These are phyloP conservation scores for Tapirus terrestris DNA, from an alignment of 2,113 vertebrate species.

Conservation along the genomic window DNA sequence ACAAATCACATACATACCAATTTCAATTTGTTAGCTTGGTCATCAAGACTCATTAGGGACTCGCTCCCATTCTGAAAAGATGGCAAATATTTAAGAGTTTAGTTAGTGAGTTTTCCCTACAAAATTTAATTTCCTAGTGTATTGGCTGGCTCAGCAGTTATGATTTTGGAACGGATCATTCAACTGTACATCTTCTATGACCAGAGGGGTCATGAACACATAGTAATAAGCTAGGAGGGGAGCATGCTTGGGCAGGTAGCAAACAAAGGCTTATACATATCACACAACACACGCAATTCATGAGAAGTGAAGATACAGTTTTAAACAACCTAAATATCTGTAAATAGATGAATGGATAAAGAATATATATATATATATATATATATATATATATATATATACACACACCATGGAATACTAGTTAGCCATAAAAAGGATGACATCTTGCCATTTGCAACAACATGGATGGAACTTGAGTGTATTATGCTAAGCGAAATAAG, in stretches of 20 bases:
- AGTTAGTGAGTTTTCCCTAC: neutral
- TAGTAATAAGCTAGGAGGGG: neutral
- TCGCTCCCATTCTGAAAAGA: slow-evolving; percentile 90
- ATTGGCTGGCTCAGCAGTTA: neutral
- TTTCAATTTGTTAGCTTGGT: slow-evolving; percentile 86
- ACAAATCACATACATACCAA: slow-evolving; percentile 84
- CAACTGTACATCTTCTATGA: neutral
- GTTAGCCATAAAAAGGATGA: too few relatives aligned
- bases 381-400: too few relatives aligned
- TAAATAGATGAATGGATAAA: too few relatives aligned
- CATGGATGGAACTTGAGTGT: too few relatives aligned
- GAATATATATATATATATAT: too few relatives aligned
- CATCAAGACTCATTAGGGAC: slow-evolving; percentile 82
- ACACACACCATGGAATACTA: too few relatives aligned
- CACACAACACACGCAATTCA: neutral
- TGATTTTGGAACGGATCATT: neutral
- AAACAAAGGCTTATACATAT: neutral
- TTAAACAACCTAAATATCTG: slow-evolving; percentile 27
- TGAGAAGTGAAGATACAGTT: neutral
- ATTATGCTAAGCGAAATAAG: too few relatives aligned
- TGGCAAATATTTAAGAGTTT: slow-evolving; percentile 26
- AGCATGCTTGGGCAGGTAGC: neutral
- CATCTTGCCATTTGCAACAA: too few relatives aligned
- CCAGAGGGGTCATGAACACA: neutral
- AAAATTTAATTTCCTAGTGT: neutral